Evolutionary conservation across 2,888 invertebrate species (phyloP).

Genomic region (Choristoneura rosaceana): DNA sequence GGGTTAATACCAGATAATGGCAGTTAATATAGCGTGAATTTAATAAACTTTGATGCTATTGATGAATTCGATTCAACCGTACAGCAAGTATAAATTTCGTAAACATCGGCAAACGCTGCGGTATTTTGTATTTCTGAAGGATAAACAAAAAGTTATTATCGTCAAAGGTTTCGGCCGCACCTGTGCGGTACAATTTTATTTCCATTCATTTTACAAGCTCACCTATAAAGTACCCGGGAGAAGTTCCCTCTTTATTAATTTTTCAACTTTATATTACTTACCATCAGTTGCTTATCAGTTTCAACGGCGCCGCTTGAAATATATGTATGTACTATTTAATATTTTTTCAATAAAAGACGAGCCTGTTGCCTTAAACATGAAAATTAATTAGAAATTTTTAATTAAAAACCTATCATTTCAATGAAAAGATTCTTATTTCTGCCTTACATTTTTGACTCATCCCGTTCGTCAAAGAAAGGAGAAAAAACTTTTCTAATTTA

Average conservation of each 20-base stretch:
- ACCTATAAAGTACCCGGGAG: conserved; percentile 80
- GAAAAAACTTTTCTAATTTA: conserved; percentile 79
- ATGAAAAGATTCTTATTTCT: conserved; percentile 49
- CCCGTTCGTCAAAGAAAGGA: conserved; percentile 63
- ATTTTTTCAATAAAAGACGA: conserved; percentile 31
- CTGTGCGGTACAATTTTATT: conserved; percentile 84
- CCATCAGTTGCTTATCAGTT: conserved; percentile 75
- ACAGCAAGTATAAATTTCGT: conserved; percentile 7
- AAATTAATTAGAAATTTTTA: conserved; percentile 30
- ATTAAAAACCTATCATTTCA: conserved; percentile 43
- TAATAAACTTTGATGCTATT: conserved; percentile 5
- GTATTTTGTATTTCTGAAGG: conserved; percentile 60
- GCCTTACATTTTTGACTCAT: conserved; percentile 60
- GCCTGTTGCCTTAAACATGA: background rate
- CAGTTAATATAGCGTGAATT: background rate
- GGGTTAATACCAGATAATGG: no score
- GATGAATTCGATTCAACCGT: background rate
- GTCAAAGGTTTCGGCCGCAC: conserved; percentile 82
- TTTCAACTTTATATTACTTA: conserved; percentile 85
- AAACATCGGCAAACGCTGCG: background rate
- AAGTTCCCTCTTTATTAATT: conserved; percentile 85
- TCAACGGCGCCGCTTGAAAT: conserved; percentile 48
- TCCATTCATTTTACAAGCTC: conserved; percentile 84
- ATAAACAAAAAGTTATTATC: conserved; percentile 83
- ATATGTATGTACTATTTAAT: conserved; percentile 30